Evolutionary conservation across 2,888 invertebrate species (phyloP).

Genomic region (Nasonovia ribisnigri): DNA sequence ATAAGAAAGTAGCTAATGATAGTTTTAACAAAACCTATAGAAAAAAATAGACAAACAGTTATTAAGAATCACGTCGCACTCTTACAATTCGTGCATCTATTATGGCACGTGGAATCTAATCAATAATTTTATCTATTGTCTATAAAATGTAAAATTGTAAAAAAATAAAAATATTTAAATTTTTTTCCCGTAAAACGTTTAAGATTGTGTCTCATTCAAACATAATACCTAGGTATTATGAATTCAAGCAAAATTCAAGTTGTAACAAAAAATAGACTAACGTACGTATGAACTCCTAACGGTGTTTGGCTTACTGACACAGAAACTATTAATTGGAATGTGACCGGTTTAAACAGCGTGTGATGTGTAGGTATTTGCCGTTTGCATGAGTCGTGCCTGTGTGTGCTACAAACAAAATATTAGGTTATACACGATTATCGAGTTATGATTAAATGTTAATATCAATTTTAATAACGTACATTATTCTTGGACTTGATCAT

Average conservation of each 20-base stretch:
- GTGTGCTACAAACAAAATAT: constrained; percentile 37
- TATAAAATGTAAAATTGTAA: not conserved
- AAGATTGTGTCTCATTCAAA: not conserved
- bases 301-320: constrained; percentile 46
- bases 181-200: not conserved
- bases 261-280: not conserved
- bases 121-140: not conserved
- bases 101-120: not conserved
- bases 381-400: not conserved
- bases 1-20: not conserved
- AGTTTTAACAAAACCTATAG: not conserved
- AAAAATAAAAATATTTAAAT: not conserved
- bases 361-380: constrained; percentile 27
- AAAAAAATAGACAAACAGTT: not conserved
- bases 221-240: not conserved
- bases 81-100: not conserved
- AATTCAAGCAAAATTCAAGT: not conserved
- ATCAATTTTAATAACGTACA: not conserved
- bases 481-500: constrained; percentile 36
- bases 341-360: constrained; percentile 32
- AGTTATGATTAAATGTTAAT: not conserved
- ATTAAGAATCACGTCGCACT: not conserved
- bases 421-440: constrained; percentile 9
- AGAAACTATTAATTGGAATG: constrained; percentile 47
- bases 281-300: constrained; percentile 24